Percentiles rank a stretch among this genome's conserved stretches.
These are phyloP conservation scores for Fregetta grallaria DNA, from an alignment of 2,113 vertebrate genomes.

Conservation along the genomic window DNA sequence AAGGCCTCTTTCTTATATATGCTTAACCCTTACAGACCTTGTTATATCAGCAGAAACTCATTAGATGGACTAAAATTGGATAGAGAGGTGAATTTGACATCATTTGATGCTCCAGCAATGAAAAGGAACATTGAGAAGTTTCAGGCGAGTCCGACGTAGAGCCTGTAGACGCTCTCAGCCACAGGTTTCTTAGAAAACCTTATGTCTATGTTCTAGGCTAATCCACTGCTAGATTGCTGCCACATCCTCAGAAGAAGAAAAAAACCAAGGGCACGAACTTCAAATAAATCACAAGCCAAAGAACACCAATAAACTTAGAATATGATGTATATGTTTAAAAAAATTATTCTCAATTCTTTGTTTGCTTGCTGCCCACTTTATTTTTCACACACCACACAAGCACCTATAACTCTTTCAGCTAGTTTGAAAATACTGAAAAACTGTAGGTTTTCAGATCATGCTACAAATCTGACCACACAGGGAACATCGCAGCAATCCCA, in stretches of 20 bases:
- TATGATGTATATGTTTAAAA: background rate
- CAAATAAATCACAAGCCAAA: background rate
- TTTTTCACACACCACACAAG: background rate
- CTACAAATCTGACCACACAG: background rate
- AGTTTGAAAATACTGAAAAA: background rate
- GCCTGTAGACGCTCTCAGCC: background rate
- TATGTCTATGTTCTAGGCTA: background rate
- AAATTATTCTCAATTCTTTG: background rate
- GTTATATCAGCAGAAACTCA: background rate
- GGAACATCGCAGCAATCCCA: background rate
- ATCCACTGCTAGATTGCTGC: background rate
- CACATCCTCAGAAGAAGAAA: background rate
- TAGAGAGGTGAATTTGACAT: background rate
- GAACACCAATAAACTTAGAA: background rate
- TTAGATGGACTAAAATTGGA: background rate
- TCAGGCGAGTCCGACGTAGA: background rate
- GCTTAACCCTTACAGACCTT: background rate
- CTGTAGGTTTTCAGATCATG: background rate
- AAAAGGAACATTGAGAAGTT: background rate
- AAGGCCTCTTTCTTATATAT: background rate
- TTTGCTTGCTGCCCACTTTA: background rate
- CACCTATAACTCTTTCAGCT: background rate
- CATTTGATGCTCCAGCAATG: background rate
- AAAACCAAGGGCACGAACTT: background rate
- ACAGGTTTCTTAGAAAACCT: background rate